Base-by-base conservation (phyloP, 2,797 vertebrate species). In the Pteronotus mesoamericanus region DNA sequence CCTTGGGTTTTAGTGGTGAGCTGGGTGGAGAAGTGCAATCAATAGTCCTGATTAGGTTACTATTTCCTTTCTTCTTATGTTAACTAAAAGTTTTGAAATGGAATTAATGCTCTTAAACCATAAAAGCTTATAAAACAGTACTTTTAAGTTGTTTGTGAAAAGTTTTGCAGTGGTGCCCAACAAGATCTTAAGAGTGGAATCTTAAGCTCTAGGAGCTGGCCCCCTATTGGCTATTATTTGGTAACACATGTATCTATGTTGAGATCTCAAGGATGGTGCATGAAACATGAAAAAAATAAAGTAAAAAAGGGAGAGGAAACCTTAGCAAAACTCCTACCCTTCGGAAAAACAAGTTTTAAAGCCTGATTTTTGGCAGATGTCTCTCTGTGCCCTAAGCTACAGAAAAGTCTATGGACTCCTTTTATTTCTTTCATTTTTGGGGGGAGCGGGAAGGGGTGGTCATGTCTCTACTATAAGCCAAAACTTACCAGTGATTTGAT, bases 341-440 rank as follows among this genome's bases (percentile, higher is more conserved):
- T 94, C 68, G 4, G 18, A 87, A 96, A 98, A 91, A 86, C 85
- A 95, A 90, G 55, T 55, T 96, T 90, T 19, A 16, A 80, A 94
- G 68, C 44, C 68, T 94, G 64, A 79, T 97, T 97, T 98, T 97
- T 98, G 96, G 85, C 94, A 93, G 75, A 89, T 97, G 9, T 22
- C 18, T 89, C 18, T 96, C 8, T 94, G 82, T 93, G 78, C 68
- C 84, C 26, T 68, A 57, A 61, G 75, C 93, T 96, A 68, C 53
- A 95, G 94, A 97, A 88, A 19, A 87, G 97, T 96, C 68, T 93
- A 34, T 95, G 71, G 44, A 59, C 71, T n/a, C 44, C 8, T 32
- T 77, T 19, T 9, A 14, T 48, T 46, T 34, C 12, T 29, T 44
- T 34, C 12, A 32, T 51, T 34, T 64, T 64, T n/a, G 22, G 11